Evolutionary conservation across 2,888 invertebrate species (phyloP), one percentile per base, ranked within the genome.

Genomic region (Heliconius hortense): DNA sequence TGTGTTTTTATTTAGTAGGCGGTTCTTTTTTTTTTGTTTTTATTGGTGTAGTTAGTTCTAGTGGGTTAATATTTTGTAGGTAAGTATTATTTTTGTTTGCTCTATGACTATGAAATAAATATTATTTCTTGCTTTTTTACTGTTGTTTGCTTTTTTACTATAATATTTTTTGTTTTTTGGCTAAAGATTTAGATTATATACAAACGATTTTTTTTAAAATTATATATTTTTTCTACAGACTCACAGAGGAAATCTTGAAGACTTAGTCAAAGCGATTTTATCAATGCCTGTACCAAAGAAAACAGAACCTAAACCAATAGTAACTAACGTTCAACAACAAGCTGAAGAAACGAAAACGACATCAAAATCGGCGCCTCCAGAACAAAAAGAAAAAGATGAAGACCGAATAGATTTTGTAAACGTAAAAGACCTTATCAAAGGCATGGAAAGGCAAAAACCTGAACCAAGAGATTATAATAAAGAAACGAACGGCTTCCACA

Each of bases 371-470:
- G 48, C 39, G 0, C 82, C 84, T 82, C 86, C 82, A 2, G 76
- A 81, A 10, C 80, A 82, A 4, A 91, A 91, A 76, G 92, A 94
- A 5, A 91, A 91, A 76, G 92, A 94, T 77, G 94, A 94, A 79
- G 92, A 94, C 74, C 89, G 94, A 77, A 93, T 94, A 59, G 95
- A 95, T 77, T 94, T 94, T 74, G 91, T 94, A n/a, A 94, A 94
- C 76, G 95, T 95, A 26, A 94, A 94, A 86, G 95, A 95, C 82
- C 86, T 95, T 21, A 95, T 96, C 66, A 95, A 95, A 84, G 95
- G 95, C 80, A 95, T 96, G 88, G 96, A 96, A 82, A 94, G 92
- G 77, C 92, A 93, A 73, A 92, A 90, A 77, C 82, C 78, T 0
- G 84, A 87, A 53, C 78, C 82, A 0, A 82, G 84, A 48, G 86